Evolutionary conservation across 2,797 vertebrate species (phyloP).

Genomic region (Bufotes viridis): DNA sequence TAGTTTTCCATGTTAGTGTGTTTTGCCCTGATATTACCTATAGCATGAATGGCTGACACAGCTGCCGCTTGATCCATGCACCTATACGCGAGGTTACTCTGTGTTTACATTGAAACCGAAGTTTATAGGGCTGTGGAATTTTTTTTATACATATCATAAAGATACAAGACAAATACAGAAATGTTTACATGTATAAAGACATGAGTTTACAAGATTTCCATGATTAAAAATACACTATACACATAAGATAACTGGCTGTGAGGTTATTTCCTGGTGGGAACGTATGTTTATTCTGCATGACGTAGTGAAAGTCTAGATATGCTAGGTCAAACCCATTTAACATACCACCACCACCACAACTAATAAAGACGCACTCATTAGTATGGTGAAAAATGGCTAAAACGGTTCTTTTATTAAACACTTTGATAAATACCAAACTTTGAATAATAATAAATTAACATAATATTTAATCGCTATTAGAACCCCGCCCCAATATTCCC

Average conservation of each 20-base stretch:
- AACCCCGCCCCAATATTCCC: too few species aligned
- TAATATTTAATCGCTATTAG: too few species aligned
- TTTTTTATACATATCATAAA: constrained; percentile 22
- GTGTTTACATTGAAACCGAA: background rate
- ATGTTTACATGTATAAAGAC: background rate
- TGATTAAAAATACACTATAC: background rate
- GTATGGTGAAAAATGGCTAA: too few species aligned
- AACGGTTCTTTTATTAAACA: too few species aligned
- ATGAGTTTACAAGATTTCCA: background rate
- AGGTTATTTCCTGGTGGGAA: background rate
- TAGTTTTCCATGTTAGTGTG: background rate
- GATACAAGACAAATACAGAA: background rate
- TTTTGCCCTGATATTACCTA: background rate
- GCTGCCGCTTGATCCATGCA: background rate
- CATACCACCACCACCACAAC: too few species aligned
- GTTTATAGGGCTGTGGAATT: constrained; percentile 10
- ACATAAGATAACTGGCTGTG: background rate
- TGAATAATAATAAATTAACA: too few species aligned
- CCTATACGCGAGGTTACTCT: background rate
- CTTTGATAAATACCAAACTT: too few species aligned
- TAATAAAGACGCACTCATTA: too few species aligned
- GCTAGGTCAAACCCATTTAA: too few species aligned
- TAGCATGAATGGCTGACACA: background rate
- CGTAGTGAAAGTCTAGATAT: too few species aligned
- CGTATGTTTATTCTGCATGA: too few species aligned